Base-by-base conservation (phyloP, 2,113 vertebrate species). In the Nymphicus hollandicus region DNA sequence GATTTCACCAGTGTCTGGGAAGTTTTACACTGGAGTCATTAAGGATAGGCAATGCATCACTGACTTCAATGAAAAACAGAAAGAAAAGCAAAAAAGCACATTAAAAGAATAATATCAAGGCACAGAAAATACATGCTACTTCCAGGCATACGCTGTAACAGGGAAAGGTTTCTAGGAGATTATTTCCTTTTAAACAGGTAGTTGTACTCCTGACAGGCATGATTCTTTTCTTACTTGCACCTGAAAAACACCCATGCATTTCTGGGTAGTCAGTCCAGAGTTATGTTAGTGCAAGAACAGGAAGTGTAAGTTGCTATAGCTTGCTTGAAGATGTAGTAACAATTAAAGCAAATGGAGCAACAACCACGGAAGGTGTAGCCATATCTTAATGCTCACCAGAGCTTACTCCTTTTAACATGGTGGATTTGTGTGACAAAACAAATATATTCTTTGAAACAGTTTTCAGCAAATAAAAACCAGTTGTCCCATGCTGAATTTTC, bases 121-220 rank as follows among this genome's bases (percentile, higher is more conserved):
- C 83, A 95, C 91, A 92, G 92, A 95, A 96, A 92, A 96, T 85
- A 43, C 96, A 96, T 92, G 96, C 93, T 95, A 60, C 88, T 94
- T 93, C 78, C 86, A 91, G 86, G 78, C 86, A 92, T 91, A 89
- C 31, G 46, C 49, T 94, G 81, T 63, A 91, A 94, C 37, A 87
- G 10, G 61, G 68, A 94, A 83, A 87, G 41, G 49, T 82, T 91
- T 91, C 65, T 81, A 63, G 49, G 74, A 74, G 69, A 33, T 9
- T 37, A 29, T 78, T 58, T 5, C 52, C 56, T 74, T 65, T 65
- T 69, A 33, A 82, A 35, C 33, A 31, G 23, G 41, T 35, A 55
- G 8, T 41, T 81, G 60, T 68, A 88, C 52, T 76, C 52, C 61
- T 87, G 61, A 52, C 77, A 85, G 65, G 46, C 35, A 66, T 69